These are phyloP conservation scores for Saturnia japonica DNA, from an alignment of 2,888 invertebrate genomes.

Conservation along the genomic window DNA sequence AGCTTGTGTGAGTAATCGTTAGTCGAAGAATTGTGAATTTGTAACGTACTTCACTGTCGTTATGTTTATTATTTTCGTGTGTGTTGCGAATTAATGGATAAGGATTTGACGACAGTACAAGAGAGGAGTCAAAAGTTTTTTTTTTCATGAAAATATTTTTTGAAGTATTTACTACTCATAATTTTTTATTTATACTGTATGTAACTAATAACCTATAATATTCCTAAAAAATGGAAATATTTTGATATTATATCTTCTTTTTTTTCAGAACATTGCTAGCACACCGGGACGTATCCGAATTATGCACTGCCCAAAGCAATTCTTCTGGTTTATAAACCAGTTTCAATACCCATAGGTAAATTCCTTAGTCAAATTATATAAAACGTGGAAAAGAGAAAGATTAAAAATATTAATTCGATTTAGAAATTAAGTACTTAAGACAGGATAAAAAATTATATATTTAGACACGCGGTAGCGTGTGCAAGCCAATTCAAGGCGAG, in stretches of 20 bases:
- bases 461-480: too few relatives aligned
- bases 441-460: neutral
- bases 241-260: too few relatives aligned
- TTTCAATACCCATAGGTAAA: neutral
- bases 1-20: neutral
- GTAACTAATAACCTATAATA: too few relatives aligned
- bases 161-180: too few relatives aligned
- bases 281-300: neutral
- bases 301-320: neutral
- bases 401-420: neutral
- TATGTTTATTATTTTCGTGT: neutral
- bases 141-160: neutral
- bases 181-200: too few relatives aligned
- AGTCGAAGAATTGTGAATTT: neutral
- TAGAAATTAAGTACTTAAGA: neutral
- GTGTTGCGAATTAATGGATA: neutral
- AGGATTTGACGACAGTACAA: neutral
- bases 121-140: neutral
- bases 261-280: too few relatives aligned
- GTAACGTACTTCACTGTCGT: neutral
- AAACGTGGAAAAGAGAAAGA: neutral
- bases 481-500: too few relatives aligned
- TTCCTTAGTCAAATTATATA: neutral
- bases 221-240: too few relatives aligned
- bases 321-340: neutral